phyloP scores from a whole-genome alignment of 2,113 vertebrate species.

The Chloroceryle aenea region DNA sequence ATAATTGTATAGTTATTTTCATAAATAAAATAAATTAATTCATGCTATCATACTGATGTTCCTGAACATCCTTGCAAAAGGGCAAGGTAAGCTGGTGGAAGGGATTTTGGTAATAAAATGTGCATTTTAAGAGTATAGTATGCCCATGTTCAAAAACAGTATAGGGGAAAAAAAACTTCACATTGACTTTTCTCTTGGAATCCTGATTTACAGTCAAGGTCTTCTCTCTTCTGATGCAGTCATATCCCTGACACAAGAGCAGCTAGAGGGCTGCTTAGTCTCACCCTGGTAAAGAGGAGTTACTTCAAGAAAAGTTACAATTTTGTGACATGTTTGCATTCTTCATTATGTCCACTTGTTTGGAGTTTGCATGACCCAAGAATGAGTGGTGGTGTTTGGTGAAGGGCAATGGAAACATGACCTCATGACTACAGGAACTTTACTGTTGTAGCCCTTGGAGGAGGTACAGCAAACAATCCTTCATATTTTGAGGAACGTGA shows the following conservation, averaged over 20 bases:
- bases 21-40: not conserved
- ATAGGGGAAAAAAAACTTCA: not conserved
- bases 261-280: not conserved
- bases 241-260: not conserved
- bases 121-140: not conserved
- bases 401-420: not conserved
- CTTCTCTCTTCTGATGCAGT: not conserved
- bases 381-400: not conserved
- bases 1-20: not conserved
- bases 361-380: not conserved
- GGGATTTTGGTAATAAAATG: not conserved
- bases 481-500: not conserved
- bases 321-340: not conserved
- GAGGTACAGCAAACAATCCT: not conserved
- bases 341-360: not conserved
- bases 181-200: not conserved
- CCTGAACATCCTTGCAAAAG: not conserved
- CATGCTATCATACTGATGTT: not conserved
- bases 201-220: not conserved
- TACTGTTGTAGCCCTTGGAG: not conserved
- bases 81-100: not conserved
- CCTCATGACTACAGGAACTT: not conserved
- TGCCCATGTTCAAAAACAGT: not conserved
- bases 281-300: not conserved
- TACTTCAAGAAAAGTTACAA: not conserved